Evolutionary conservation across 1,140 invertebrate species (phyloP).

Genomic region (Xylocopa sonorina): DNA sequence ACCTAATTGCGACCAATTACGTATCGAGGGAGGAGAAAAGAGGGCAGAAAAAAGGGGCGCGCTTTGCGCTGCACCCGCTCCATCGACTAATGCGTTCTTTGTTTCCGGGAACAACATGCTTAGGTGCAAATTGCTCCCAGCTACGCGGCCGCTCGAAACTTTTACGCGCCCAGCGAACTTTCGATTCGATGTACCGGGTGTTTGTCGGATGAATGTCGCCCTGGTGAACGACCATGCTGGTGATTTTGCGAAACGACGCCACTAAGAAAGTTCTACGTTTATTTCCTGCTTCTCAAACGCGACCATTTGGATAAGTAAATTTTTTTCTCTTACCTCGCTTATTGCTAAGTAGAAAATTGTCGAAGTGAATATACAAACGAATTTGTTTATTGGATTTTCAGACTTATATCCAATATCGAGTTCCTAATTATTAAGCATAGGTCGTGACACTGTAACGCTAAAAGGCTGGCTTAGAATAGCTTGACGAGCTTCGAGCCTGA

Average conservation of each 20-base stretch:
- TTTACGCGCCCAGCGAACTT: not conserved
- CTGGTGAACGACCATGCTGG: not conserved
- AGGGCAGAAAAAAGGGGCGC: too few species aligned
- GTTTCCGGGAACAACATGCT: conserved; percentile 5
- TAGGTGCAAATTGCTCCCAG: conserved; percentile 12
- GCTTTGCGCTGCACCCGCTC: not conserved
- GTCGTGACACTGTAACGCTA: not conserved
- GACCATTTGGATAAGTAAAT: not conserved
- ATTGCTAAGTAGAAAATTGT: too few species aligned
- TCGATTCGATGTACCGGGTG: conserved; percentile 12
- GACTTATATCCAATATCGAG: too few species aligned
- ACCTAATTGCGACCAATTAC: conserved; percentile 22
- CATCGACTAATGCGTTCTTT: not conserved
- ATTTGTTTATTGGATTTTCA: too few species aligned
- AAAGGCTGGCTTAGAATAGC: not conserved
- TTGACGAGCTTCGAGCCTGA: not conserved
- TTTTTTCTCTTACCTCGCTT: too few species aligned
- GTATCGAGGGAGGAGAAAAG: not conserved
- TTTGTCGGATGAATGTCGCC: conserved; percentile 1
- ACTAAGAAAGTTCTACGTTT: not conserved
- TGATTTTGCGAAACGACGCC: not conserved
- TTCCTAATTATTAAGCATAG: too few species aligned
- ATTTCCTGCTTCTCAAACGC: too few species aligned
- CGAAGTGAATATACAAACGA: too few species aligned
- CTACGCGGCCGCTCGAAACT: conserved; percentile 1